phyloP scores from a whole-genome alignment of 2,888 invertebrate genomes.

The Caradrina clavipalpis region DNA sequence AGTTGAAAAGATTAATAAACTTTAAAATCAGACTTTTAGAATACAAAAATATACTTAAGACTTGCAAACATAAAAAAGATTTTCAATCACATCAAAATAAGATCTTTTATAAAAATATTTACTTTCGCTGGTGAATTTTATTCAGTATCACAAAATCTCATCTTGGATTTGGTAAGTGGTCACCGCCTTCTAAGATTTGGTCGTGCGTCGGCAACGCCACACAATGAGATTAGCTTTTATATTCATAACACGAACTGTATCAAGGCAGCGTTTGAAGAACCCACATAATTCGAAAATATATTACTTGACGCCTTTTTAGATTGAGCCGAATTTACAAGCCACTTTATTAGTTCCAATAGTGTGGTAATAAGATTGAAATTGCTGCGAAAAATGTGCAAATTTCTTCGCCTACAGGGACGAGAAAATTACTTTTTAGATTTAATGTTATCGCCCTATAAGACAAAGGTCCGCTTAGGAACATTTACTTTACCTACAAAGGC shows the following conservation, averaged over 20 bases:
- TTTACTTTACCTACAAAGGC: constrained; percentile 10
- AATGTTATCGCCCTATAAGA: neutral
- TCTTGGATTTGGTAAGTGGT: constrained; percentile 29
- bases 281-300: constrained; percentile 13
- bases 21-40: constrained; percentile 8
- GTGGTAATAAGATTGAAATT: neutral
- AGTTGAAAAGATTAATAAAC: constrained; percentile 11
- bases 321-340: constrained; percentile 1
- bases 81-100: constrained; percentile 28
- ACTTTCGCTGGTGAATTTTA: constrained; percentile 14
- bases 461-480: neutral
- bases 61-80: constrained; percentile 18
- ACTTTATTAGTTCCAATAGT: neutral
- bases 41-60: constrained; percentile 20
- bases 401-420: neutral
- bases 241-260: constrained; percentile 41
- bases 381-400: neutral
- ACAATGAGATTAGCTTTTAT: constrained; percentile 46
- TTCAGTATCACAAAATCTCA: constrained; percentile 27
- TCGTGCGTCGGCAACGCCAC: constrained; percentile 17
- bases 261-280: constrained; percentile 11
- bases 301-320: constrained; percentile 4
- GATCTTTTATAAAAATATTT: neutral
- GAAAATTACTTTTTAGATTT: constrained; percentile 10
- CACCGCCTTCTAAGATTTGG: constrained; percentile 16